A percentile compares a stretch with the other conserved stretches of the same genome.
Conservation (phyloP, 2,888 invertebrate genomes). For the Anthophora plumipes region DNA sequence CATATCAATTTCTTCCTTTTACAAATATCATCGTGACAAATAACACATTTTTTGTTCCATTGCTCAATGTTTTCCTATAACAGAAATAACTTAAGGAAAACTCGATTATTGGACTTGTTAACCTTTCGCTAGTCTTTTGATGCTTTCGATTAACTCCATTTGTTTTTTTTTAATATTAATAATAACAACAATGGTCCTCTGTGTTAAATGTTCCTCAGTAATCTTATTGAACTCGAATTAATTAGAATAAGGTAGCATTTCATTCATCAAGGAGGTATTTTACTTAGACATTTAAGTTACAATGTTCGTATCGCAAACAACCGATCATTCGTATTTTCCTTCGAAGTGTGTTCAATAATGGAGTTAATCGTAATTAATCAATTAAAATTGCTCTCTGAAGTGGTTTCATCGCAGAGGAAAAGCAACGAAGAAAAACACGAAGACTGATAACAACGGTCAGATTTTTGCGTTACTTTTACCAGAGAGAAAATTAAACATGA, state of each 20-base stretch:
- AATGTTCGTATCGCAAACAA: too few relatives aligned
- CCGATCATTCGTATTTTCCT: not conserved
- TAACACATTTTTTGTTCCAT: not conserved
- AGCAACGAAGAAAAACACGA: conserved; percentile 4
- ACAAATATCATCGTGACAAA: not conserved
- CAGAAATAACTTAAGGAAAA: not conserved
- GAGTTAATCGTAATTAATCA: too few relatives aligned
- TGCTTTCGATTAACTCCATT: not conserved
- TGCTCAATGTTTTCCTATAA: not conserved
- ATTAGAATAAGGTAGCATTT: not conserved
- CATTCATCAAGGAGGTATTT: not conserved
- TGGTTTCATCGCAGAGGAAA: not conserved
- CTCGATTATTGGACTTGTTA: not conserved
- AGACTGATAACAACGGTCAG: conserved; percentile 29
- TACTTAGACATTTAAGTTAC: not conserved
- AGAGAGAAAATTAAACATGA: not conserved
- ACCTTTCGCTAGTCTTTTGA: not conserved
- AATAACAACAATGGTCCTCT: not conserved
- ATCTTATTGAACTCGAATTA: not conserved
- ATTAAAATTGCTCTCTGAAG: conserved; percentile 11
- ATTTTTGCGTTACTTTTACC: not conserved
- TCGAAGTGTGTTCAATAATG: not conserved
- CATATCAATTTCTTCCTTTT: too few relatives aligned
- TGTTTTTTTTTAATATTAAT: not conserved
- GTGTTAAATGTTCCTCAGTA: not conserved